Evolutionary conservation across 1,140 invertebrate species (phyloP).

Genomic region (Hylaeus anthracinus): DNA sequence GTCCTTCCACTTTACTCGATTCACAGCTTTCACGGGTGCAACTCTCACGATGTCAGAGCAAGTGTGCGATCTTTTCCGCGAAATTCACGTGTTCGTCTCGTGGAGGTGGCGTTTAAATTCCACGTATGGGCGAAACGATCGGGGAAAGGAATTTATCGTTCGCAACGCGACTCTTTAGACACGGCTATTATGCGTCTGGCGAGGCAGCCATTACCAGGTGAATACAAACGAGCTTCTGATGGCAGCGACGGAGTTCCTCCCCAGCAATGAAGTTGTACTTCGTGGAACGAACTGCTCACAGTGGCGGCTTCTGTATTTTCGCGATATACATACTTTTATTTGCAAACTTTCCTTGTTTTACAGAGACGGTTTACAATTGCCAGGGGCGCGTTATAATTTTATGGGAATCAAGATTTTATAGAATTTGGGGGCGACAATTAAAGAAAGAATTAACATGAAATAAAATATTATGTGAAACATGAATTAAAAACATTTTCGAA

Average conservation of each 20-base stretch:
- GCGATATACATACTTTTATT: too few species aligned
- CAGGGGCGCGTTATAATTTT: too few species aligned
- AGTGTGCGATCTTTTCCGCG: constrained; percentile 21
- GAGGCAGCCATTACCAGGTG: constrained; percentile 46
- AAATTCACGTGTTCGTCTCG: constrained; percentile 29
- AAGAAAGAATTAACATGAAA: too few species aligned
- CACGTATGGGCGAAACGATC: constrained; percentile 14
- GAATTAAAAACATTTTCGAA: too few species aligned
- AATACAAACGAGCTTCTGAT: constrained; percentile 51
- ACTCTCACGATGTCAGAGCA: constrained; percentile 6
- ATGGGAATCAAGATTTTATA: too few species aligned
- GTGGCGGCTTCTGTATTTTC: too few species aligned
- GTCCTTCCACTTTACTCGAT: constrained; percentile 10
- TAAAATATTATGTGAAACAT: too few species aligned
- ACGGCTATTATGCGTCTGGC: constrained; percentile 47
- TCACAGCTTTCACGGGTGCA: constrained; percentile 10
- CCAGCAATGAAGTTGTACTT: constrained; percentile 42
- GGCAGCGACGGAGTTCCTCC: neutral
- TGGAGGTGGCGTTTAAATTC: constrained; percentile 45
- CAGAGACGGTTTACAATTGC: too few species aligned
- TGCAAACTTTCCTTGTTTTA: too few species aligned
- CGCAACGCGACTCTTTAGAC: constrained; percentile 47
- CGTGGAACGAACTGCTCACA: constrained; percentile 11
- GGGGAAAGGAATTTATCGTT: constrained; percentile 59
- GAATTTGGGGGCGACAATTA: too few species aligned